Conservation (phyloP, 2,797 vertebrate species). For the Acanthiza pusilla region DNA sequence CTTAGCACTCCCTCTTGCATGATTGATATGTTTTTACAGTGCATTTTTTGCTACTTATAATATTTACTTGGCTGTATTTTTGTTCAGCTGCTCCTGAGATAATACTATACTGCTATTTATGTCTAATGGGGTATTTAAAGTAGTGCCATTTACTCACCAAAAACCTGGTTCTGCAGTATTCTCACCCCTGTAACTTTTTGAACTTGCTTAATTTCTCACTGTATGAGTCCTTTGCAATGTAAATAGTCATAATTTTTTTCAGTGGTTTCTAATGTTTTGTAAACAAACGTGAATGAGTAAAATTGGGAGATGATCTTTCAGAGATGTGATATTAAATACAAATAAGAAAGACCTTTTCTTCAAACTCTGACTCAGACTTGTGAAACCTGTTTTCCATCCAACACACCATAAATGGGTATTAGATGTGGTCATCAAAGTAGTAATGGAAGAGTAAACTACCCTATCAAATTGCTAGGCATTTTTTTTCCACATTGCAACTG, state of each 20-base stretch:
- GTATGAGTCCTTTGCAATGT: not conserved
- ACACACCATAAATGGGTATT: not conserved
- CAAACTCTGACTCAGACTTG: not conserved
- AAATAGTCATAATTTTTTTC: not conserved
- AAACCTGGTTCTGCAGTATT: not conserved
- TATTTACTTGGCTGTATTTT: not conserved
- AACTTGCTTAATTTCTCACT: not conserved
- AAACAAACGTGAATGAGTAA: not conserved
- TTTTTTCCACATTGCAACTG: not conserved
- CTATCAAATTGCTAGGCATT: rapidly evolving
- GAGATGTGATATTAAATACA: not conserved
- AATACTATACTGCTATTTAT: not conserved
- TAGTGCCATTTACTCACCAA: not conserved
- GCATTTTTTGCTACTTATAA: not conserved
- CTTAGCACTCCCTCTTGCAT: not conserved
- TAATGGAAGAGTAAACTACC: not conserved
- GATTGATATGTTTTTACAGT: not conserved
- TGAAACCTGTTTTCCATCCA: not conserved
- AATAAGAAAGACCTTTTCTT: not conserved
- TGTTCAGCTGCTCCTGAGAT: not conserved
- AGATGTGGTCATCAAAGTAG: not conserved
- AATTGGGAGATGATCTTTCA: not conserved
- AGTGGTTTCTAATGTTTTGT: not conserved
- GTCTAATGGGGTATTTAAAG: not conserved
- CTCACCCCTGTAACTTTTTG: not conserved